Evolutionary conservation across 2,797 vertebrate species (phyloP), one percentile per base, ranked within the genome.

Genomic region (Parambassis ranga): DNA sequence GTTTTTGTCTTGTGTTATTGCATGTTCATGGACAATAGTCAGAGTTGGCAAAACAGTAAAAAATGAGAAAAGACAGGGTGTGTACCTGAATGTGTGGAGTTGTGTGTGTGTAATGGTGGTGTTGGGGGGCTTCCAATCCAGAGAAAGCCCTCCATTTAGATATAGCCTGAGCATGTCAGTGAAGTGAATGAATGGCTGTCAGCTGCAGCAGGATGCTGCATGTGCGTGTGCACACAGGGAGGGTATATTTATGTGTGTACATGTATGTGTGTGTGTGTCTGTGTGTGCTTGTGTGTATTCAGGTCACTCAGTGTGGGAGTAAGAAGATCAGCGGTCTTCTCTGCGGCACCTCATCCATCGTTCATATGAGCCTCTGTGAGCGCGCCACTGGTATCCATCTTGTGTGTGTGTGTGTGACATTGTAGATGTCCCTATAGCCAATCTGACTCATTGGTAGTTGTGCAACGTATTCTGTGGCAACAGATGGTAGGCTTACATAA

Each of bases 401-500:
- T 38, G 64, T 24, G 52, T 55, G 49, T 19, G 52, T 18, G 50
- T 11, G 26, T 15, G 53, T 28, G 64, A 72, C 66, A 79, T 49
- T 68, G 61, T 76, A 70, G 66, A 77, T 65, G 70, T 78, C 71
- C 66, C 28, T 62, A 72, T 50, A 86, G 71, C 67, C 68, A 65
- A 13, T 77, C 66, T 77, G 77, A 84, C 75, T 77, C 78, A 71
- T 38, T 71, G 75, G 65, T 78, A 68, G 74, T 82, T 83, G 81
- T 76, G 79, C 60, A 79, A 74, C 22, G 47, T 83, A 75, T 86
- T 87, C 63, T 77, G 75, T 70, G 74, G 80, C 73, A 85, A 83
- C 87, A 90, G 89, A 90, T 87, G 87, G 82, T 77, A 33, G 47
- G 59, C 65, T 83, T 82, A 74, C 74, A 89, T 88, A 86, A 89